Evolutionary conservation across 2,888 invertebrate genomes (phyloP).

Genomic region (Drosophila anceps): DNA sequence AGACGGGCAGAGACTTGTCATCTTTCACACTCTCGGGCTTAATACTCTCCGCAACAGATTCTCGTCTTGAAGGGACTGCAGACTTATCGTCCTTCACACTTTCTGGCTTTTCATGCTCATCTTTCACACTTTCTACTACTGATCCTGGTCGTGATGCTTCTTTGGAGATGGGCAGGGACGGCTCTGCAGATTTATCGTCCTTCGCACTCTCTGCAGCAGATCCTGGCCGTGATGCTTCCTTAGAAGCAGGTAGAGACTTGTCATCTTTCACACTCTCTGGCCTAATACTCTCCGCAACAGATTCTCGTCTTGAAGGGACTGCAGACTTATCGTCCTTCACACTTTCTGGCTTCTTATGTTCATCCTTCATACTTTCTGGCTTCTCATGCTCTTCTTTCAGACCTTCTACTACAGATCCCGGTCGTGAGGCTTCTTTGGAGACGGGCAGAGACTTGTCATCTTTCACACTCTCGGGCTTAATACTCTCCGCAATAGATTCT

Average conservation of each 20-base stretch:
- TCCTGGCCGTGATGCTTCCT: slow-evolving; percentile 14
- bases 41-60: background rate
- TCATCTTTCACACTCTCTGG: background rate
- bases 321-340: slow-evolving; percentile 47
- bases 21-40: slow-evolving; percentile 4
- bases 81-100: background rate
- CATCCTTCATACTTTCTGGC: background rate
- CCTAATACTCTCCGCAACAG: slow-evolving; percentile 28
- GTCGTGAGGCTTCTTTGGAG: background rate
- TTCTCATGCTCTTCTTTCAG: background rate
- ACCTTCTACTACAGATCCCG: background rate
- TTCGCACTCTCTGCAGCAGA: slow-evolving; percentile 32
- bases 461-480: background rate
- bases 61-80: background rate
- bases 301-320: slow-evolving; percentile 43
- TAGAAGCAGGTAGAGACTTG: background rate
- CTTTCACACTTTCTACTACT: background rate
- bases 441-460: background rate
- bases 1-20: background rate
- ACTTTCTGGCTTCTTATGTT: slow-evolving; percentile 1
- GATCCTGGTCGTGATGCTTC: background rate
- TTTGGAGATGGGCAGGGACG: background rate
- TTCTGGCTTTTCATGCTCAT: slow-evolving; percentile 19
- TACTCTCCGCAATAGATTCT: background rate
- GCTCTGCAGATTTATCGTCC: background rate